phyloP scores from a whole-genome alignment of 1,140 invertebrate genomes.

The Drosophila cardini region DNA sequence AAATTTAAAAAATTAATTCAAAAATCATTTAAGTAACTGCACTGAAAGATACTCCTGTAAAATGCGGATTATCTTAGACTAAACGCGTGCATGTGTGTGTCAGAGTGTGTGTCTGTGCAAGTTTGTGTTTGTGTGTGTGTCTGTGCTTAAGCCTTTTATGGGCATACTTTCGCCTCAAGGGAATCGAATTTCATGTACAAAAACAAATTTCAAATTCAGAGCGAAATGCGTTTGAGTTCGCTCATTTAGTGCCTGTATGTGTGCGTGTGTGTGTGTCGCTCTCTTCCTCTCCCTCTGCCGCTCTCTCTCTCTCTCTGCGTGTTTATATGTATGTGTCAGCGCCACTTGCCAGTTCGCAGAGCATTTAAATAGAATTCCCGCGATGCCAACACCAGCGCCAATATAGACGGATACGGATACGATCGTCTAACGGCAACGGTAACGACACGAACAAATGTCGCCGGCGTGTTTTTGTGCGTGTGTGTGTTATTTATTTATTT shows the following conservation, averaged over 20 bases:
- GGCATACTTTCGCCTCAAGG: slow-evolving; percentile 63
- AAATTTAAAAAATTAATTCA: background rate
- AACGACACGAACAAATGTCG: slow-evolving; percentile 20
- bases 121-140: slow-evolving; percentile 4
- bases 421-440: slow-evolving; percentile 16
- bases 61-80: background rate
- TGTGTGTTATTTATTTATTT: background rate
- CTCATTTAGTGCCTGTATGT: slow-evolving; percentile 9
- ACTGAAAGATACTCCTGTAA: background rate
- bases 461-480: slow-evolving; percentile 30
- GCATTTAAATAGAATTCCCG: slow-evolving; percentile 76
- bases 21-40: background rate
- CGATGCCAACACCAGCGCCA: slow-evolving; percentile 39
- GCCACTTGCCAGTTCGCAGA: slow-evolving; percentile 71
- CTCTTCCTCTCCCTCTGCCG: background rate
- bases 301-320: slow-evolving; percentile 5
- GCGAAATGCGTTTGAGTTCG: slow-evolving; percentile 41
- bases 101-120: slow-evolving; percentile 1
- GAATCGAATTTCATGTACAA: slow-evolving; percentile 77
- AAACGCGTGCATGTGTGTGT: background rate
- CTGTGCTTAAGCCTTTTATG: slow-evolving; percentile 65
- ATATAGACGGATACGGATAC: slow-evolving; percentile 56
- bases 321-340: slow-evolving; percentile 34
- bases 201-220: slow-evolving; percentile 65
- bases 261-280: slow-evolving; percentile 24